A percentile compares a stretch with the other conserved stretches of the same genome.
Conservation (phyloP, 2,797 vertebrate genomes). For the Naso thynnoides region DNA sequence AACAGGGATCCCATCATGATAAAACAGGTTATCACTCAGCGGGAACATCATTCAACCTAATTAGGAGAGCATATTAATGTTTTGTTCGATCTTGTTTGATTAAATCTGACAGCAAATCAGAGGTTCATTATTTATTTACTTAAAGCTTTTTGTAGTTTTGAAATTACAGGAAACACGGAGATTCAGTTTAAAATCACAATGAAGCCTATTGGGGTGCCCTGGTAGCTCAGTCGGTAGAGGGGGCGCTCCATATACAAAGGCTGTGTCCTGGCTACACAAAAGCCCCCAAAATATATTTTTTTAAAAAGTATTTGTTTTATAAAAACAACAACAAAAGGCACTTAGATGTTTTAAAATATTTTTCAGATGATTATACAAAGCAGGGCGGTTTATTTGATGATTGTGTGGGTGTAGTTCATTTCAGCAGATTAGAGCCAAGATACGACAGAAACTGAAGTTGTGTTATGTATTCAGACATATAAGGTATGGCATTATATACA, state of each 20-base stretch:
- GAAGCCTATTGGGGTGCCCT: no score
- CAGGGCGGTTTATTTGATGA: no score
- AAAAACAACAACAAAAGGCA: no score
- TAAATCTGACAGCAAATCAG: slow-evolving; percentile 32
- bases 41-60: slow-evolving; percentile 39
- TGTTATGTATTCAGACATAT: neutral
- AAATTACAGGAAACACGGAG: slow-evolving; percentile 14
- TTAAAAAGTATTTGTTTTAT: no score
- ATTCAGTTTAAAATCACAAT: neutral
- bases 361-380: neutral
- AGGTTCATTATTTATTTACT: slow-evolving; percentile 33
- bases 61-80: slow-evolving; percentile 45
- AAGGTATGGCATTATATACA: neutral
- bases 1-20: slow-evolving; percentile 30
- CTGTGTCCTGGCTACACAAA: no score
- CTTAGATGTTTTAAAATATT: no score
- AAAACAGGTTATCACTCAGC: slow-evolving; percentile 52
- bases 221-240: no score
- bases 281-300: no score
- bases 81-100: slow-evolving; percentile 29
- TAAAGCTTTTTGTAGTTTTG: slow-evolving; percentile 17
- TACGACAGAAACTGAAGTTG: neutral
- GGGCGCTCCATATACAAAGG: no score
- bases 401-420: no score
- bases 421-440: neutral